Conservation (phyloP, 2,888 invertebrate species). For the Melolontha melolontha region DNA sequence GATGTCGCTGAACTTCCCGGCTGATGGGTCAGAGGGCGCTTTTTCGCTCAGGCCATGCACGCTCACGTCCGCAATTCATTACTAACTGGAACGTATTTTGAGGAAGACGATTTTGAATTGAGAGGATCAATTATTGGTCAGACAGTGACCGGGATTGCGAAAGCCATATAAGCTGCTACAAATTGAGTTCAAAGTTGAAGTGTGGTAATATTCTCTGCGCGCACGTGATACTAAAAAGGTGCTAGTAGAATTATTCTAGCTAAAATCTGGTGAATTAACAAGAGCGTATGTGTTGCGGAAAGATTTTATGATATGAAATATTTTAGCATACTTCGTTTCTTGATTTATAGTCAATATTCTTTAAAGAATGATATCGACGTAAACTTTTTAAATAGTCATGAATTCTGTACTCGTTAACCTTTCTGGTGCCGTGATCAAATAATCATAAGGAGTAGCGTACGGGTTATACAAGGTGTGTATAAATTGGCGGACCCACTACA, state of each 20-base stretch:
- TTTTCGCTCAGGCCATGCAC: slow-evolving; percentile 22
- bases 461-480: no score
- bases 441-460: no score
- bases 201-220: slow-evolving; percentile 40
- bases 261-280: slow-evolving; percentile 25
- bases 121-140: slow-evolving; percentile 52
- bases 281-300: slow-evolving; percentile 35
- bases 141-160: slow-evolving; percentile 37
- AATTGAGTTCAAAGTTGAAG: slow-evolving; percentile 39
- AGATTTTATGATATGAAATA: slow-evolving; percentile 39
- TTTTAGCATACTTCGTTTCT: slow-evolving; percentile 23
- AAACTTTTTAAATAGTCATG: slow-evolving; percentile 2
- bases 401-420: no score
- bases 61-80: slow-evolving; percentile 54
- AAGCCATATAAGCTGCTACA: slow-evolving; percentile 39
- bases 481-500: no score
- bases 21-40: slow-evolving; percentile 6
- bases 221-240: slow-evolving; percentile 47
- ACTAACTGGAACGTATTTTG: slow-evolving; percentile 54
- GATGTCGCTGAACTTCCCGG: slow-evolving; percentile 14
- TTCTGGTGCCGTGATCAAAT: no score
- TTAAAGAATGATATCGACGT: slow-evolving; percentile 1
- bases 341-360: slow-evolving; percentile 20
- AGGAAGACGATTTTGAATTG: slow-evolving; percentile 48
- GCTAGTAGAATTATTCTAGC: slow-evolving; percentile 44